Evolutionary conservation across 2,797 vertebrate genomes (phyloP), one percentile per base, ranked within the genome.

Genomic region (Tokudaia muenninki): DNA sequence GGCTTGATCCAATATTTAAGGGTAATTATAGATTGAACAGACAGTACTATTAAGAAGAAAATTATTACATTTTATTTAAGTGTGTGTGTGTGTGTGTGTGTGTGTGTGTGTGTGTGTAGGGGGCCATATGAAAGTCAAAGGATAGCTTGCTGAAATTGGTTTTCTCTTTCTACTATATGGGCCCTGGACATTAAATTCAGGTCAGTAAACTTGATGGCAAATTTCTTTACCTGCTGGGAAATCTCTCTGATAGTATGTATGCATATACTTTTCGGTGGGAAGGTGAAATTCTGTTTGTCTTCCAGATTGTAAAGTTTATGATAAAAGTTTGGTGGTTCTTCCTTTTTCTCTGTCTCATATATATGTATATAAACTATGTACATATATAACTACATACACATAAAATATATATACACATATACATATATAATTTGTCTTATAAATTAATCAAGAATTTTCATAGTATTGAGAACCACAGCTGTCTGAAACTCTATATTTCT

Each of bases 361-460:
- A 34, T 75, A 17, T 29, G 31, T 47, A 47, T 16, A 77, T 47
- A 77, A 16, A 24, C 47, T 16, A 47, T 16, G 7, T 31, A 78
- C 13, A 78, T 17, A 29, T 50, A 47, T 13, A 50, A 16, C 24
- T 47, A 16, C 21, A 74, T 41, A 74, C 8, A 11, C 3, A 72
- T 37, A 37, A 21, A 37, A 41, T 74, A 52, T 11, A 81, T n/a
- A 16, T 13, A 59, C 2, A 57, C 1, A 34, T 31, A 17, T 9
- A 11, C 7, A 55, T 80, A 80, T 22, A 57, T 81, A 82, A 29
- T 83, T 31, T 83, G 1, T 67, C 57, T 95, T 65, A 4, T 19
- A 92, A 81, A 90, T 61, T 47, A 80, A 75, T 89, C 70, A 87
- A 70, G 22, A 47, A 83, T 94, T 87, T 94, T 87, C 10, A 57